phyloP scores from a whole-genome alignment of 2,888 invertebrate genomes.

The Prenolepis imparis region DNA sequence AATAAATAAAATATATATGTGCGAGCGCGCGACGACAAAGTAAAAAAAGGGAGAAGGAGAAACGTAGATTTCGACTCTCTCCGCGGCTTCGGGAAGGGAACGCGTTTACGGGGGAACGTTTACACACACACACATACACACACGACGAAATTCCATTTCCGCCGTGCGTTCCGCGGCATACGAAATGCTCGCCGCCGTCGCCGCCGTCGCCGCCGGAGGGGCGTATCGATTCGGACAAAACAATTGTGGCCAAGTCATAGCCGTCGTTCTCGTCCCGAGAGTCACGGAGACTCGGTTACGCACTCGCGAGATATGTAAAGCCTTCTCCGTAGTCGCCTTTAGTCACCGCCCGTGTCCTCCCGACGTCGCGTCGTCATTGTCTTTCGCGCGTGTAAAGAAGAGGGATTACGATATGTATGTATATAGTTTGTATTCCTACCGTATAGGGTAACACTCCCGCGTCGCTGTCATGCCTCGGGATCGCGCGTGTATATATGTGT shows the following conservation, averaged over 20 bases:
- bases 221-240: slow-evolving; percentile 83
- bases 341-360: slow-evolving; percentile 40
- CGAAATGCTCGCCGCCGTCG: slow-evolving; percentile 77
- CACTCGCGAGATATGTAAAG: slow-evolving; percentile 36
- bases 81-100: not conserved
- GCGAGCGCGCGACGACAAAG: not conserved
- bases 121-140: not conserved
- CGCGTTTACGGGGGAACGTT: not conserved
- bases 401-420: slow-evolving; percentile 12
- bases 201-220: slow-evolving; percentile 55
- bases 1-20: not conserved
- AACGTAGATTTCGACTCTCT: slow-evolving; percentile 11
- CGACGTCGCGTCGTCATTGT: slow-evolving; percentile 36
- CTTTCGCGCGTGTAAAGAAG: slow-evolving; percentile 13
- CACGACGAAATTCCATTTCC: slow-evolving; percentile 69
- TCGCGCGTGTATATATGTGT: slow-evolving; percentile 39
- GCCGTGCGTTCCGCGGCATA: slow-evolving; percentile 61
- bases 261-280: slow-evolving; percentile 13
- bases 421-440: slow-evolving; percentile 77
- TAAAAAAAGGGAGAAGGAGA: not conserved
- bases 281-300: not conserved
- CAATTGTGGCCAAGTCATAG: slow-evolving; percentile 73
- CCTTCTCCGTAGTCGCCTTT: slow-evolving; percentile 8
- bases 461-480: slow-evolving; percentile 82
- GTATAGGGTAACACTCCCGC: slow-evolving; percentile 85